Evolutionary conservation across 2,113 vertebrate species (phyloP).

Genomic region (Hypocryptadius cinnamomeus): DNA sequence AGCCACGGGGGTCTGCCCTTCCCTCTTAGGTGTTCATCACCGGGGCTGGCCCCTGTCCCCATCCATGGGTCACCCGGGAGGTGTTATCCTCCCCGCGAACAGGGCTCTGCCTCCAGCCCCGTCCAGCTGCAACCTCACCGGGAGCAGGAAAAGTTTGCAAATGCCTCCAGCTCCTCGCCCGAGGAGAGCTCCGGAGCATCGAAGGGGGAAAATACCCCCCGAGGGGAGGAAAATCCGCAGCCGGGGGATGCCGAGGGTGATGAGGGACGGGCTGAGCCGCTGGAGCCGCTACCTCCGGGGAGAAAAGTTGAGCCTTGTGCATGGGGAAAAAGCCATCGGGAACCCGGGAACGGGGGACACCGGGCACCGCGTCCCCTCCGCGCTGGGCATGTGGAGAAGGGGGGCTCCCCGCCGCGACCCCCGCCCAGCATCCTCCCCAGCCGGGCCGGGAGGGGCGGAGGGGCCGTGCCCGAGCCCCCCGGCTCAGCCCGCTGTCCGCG

Average conservation of each 20-base stretch:
- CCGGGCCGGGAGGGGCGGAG: background rate
- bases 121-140: background rate
- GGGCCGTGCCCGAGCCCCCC: background rate
- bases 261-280: background rate
- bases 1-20: background rate
- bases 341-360: background rate
- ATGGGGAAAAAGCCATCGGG: slow-evolving; percentile 1
- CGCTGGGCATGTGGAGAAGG: background rate
- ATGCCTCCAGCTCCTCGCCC: background rate
- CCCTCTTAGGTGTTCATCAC: background rate
- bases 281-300: background rate
- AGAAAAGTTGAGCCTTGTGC: slow-evolving; percentile 52
- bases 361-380: background rate
- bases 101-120: background rate
- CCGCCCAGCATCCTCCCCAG: background rate
- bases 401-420: background rate
- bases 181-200: background rate
- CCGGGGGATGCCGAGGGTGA: background rate
- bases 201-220: background rate
- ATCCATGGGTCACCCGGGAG: background rate
- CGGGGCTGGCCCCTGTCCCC: background rate
- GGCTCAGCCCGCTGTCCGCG: background rate
- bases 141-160: slow-evolving; percentile 42
- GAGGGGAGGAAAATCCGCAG: background rate
- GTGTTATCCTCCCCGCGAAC: background rate